Base-by-base conservation (phyloP, 2,888 invertebrate genomes). In the Drosophila meridionalis region DNA sequence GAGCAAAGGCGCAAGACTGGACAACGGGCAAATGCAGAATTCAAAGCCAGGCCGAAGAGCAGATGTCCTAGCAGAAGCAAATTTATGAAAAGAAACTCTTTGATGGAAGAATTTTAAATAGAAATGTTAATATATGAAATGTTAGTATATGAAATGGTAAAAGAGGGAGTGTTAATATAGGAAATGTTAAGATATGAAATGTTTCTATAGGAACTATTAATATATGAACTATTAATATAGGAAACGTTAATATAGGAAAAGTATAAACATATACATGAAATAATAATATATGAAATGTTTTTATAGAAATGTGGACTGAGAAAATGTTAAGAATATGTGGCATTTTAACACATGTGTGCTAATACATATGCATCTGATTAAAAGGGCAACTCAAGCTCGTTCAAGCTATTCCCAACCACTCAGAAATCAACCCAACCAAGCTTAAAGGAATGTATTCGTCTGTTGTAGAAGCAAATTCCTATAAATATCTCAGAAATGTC, bases 41-140 rank as follows among this genome's bases (percentile, higher is more conserved):
- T 47, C 26, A 26, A 11, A 11, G 12, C 3, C 5, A 11, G 11
- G 4, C 34, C 63, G 64, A 63, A 32, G 5, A 26, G 5, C 20
- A 9, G 26, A 64, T 42, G 14, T 65, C 34, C 65, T 65, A 38
- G 32, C 32, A 32, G 38, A 47, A 20, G 4, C 2, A 0, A 34
- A 4, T 3, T 3, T 2, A 12, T 0, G 7, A 48, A 47, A 5
- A n/a, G 7, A 50, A 48, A 30, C 12, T 6, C 6, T 26, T 26
- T 1, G 14, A 28, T 4, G 12, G 14, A 47, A 7, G 14, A 12
- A 4, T 50, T 20, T 2, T 11, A 4, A 4, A 32, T 8, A 1
- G 32, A 50, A 34, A 20, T 32, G 12, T 6, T 28, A 7, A n/a
- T 12, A 40, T 6, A 2, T 40, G 34, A 42, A n/a, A n/a, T 42